Evolutionary conservation across 2,113 vertebrate genomes (phyloP), one percentile per base, ranked within the genome.

Genomic region (Himantopus leucocephalus): DNA sequence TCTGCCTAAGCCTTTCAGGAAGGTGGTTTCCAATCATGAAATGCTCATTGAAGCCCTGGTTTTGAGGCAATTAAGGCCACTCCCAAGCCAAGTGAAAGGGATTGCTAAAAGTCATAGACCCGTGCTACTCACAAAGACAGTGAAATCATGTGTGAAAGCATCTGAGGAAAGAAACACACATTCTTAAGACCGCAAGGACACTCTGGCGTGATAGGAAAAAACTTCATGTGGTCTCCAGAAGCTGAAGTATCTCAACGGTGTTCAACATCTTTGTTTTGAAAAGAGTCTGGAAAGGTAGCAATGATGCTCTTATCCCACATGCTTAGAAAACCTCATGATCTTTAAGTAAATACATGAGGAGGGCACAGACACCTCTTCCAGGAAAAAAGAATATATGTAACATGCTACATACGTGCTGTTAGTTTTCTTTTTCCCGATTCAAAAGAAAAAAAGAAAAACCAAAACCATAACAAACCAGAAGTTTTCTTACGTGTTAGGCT

Each of bases 361-460:
- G 3, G 2, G 74, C 12, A 73, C 1, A 5, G 22, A 45, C 17
- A 41, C 2, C 5, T 27, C 13, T 94, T 62, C 8, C 18, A 80
- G 37, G 5, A 39, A 41, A 37, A 88, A 20, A 5, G 8, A 60
- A 19, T 32, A 19, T 27, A 30, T 58, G 11, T 83, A 86, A 75
- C 5, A 11, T 22, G 3, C 4, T 6, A 7, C 6, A 43, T 37
- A 34, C 0, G 1, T 78, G 48, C 12, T 30, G 4, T 39, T 79
- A 62, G 2, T 6, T 27, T 81, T 39, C 3, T 50, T 77, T 60
- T 56, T 12, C 18, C 8, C 8, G 1, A 4, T 60, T 63, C 0
- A 53, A 60, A 71, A 63, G 0, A 13, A 21, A 48, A 35, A 27
- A 7, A 18, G 27, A 18, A 22, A 39, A 20, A 15, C 2, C 32